phyloP scores from a whole-genome alignment of 2,797 vertebrate species.

The Kryptopterus vitreolus region DNA sequence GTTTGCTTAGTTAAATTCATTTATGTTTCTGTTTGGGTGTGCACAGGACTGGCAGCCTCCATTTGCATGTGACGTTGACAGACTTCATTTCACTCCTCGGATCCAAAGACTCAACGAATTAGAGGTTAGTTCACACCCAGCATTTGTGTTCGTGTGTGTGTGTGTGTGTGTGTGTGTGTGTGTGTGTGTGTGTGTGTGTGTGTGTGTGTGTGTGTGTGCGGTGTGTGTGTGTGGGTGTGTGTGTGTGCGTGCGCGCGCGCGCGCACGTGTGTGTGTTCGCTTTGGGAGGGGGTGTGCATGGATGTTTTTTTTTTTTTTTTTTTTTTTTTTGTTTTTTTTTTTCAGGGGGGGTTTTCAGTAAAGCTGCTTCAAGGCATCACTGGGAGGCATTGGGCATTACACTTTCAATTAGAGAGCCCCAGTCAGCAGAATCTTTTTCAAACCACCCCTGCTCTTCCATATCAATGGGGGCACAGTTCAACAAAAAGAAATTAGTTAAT shows the following conservation, averaged over 20 bases:
- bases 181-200: background rate
- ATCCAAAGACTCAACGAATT: conserved; percentile 98
- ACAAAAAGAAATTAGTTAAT: conserved; percentile 38
- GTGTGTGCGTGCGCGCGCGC: too few relatives aligned
- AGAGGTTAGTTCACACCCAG: conserved; percentile 78
- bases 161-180: background rate
- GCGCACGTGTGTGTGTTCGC: too few relatives aligned
- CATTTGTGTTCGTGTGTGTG: background rate
- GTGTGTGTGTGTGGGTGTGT: too few relatives aligned
- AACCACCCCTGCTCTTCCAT: background rate
- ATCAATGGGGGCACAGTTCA: background rate
- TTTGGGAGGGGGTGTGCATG: too few relatives aligned
- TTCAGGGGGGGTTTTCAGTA: conserved; percentile 1
- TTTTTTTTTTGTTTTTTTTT: too few relatives aligned
- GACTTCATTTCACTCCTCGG: conserved; percentile 94
- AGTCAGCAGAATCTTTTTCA: conserved; percentile 51
- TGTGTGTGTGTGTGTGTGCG: background rate
- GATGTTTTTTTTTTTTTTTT: too few relatives aligned
- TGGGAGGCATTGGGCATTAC: background rate
- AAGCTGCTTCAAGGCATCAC: conserved; percentile 7
- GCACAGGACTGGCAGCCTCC: conserved; percentile 95
- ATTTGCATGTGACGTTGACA: conserved; percentile 95
- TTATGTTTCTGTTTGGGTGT: conserved; percentile 28
- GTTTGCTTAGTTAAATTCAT: conserved; percentile 36
- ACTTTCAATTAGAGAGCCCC: conserved; percentile 9